Conservation (phyloP, 2,888 invertebrate genomes). For the Gerris lacustris region DNA sequence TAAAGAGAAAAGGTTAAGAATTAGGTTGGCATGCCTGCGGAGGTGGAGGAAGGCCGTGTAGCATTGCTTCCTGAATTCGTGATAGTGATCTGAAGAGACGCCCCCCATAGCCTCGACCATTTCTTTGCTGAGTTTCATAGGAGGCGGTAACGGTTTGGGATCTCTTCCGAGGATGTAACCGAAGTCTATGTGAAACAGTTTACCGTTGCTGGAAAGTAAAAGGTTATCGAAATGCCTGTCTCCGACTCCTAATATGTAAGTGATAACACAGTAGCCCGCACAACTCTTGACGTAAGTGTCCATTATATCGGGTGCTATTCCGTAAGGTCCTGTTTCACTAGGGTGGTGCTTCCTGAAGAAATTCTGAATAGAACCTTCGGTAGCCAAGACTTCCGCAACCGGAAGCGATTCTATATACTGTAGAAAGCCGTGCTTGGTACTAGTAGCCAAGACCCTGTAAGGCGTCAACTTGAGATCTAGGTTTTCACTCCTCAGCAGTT, state of each 20-base stretch:
- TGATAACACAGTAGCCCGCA: slow-evolving; percentile 96
- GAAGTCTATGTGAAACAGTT: slow-evolving; percentile 94
- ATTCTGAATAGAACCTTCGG: slow-evolving; percentile 81
- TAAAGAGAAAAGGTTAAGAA: slow-evolving; percentile 90
- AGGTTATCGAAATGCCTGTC: slow-evolving; percentile 97
- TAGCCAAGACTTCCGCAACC: slow-evolving; percentile 78
- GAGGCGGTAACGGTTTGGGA: slow-evolving; percentile 96
- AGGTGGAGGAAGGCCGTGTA: slow-evolving; percentile 93
- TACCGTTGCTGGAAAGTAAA: slow-evolving; percentile 76
- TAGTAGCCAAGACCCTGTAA: slow-evolving; percentile 88
- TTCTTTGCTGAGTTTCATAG: slow-evolving; percentile 97
- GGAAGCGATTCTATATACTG: slow-evolving; percentile 89
- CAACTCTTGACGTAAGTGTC: slow-evolving; percentile 92
- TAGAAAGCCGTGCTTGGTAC: slow-evolving; percentile 89
- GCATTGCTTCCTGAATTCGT: slow-evolving; percentile 85
- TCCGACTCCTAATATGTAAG: slow-evolving; percentile 92
- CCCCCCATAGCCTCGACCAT: slow-evolving; percentile 99
- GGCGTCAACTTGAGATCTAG: slow-evolving; percentile 92
- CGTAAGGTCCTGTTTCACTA: slow-evolving; percentile 74
- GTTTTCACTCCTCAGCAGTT: slow-evolving; percentile 82
- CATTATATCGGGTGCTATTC: slow-evolving; percentile 83
- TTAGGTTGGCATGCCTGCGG: slow-evolving; percentile 85
- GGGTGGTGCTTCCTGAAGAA: slow-evolving; percentile 86
- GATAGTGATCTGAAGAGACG: slow-evolving; percentile 78
- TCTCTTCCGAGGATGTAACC: slow-evolving; percentile 95